Evolutionary conservation across 1,140 invertebrate genomes (phyloP), one percentile per base, ranked within the genome.

Genomic region (Diprion similis): DNA sequence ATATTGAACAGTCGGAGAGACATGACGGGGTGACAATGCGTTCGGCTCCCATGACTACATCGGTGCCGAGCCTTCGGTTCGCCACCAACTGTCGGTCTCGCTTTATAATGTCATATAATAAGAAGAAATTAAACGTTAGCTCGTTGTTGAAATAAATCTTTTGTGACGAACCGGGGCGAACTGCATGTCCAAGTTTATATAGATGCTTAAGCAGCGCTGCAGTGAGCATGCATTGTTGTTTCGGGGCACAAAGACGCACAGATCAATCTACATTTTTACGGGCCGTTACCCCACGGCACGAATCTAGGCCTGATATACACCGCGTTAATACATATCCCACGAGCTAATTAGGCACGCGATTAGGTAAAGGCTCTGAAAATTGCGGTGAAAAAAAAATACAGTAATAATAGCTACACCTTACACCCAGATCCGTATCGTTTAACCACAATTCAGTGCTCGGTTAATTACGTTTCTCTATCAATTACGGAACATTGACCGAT

Each of bases 41-140:
- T 17, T 59, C 51, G n/a, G 51, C 51, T 59, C 11, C 7, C 51
- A 17, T 59, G 51, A 4, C 51, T 59, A 9, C 24, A 17, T 59
- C 51, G 9, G 6, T 9, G 7, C 51, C 6, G 24, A 37, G 11
- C 51, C 11, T 59, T 6, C n/a, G 9, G 51, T 59, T 59, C 51
- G 11, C 51, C 1, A 37, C 24, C 24, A 37, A 37, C 24, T 37
- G 24, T 37, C 24, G 24, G 24, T 37, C 24, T 6, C 24, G 51
- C 51, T 59, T 59, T 6, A 59, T 3, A 59, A 59, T 59, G 9
- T 8, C 51, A 59, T 59, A 59, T 68, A 73, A 75, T 65, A 80
- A 80, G 68, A 78, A 80, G 79, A 80, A 80, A 80, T 78, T 80
- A 80, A 37, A 80, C 77, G 75, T 47, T 68, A 72, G 47, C 67